Evolutionary conservation across 2,113 vertebrate species (phyloP).

Genomic region (Platycercus adscitus): DNA sequence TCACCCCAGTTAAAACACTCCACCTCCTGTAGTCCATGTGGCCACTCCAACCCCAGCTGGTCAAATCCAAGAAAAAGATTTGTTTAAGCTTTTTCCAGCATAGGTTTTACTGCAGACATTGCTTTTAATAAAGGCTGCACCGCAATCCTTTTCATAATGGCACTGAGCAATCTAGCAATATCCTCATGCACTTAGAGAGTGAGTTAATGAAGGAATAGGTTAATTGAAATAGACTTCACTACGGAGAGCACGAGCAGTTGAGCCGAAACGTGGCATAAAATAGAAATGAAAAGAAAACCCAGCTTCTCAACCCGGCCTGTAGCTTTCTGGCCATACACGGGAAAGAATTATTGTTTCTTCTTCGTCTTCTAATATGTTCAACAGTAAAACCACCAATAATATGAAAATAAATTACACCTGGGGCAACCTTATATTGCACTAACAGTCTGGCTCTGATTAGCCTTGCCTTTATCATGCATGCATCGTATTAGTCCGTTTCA

Average conservation of each 20-base stretch:
- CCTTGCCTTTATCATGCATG: slow-evolving; percentile 84
- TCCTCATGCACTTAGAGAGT: slow-evolving; percentile 61
- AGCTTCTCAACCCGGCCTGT: slow-evolving; percentile 25
- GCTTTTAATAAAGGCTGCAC: slow-evolving; percentile 55
- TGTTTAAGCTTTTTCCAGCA: slow-evolving; percentile 39
- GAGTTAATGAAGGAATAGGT: slow-evolving; percentile 68
- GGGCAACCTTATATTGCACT: slow-evolving; percentile 79
- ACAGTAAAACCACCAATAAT: slow-evolving; percentile 75
- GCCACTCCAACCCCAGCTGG: neutral
- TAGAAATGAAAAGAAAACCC: slow-evolving; percentile 67
- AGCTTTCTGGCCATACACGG: slow-evolving; percentile 51
- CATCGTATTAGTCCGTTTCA: slow-evolving; percentile 88
- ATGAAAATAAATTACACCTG: slow-evolving; percentile 83
- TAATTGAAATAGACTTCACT: slow-evolving; percentile 66
- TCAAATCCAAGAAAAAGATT: slow-evolving; percentile 64
- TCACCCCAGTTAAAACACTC: neutral
- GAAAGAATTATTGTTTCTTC: slow-evolving; percentile 70
- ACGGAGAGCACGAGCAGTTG: neutral
- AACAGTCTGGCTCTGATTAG: slow-evolving; percentile 85
- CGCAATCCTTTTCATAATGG: slow-evolving; percentile 55
- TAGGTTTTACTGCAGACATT: slow-evolving; percentile 32
- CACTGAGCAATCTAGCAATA: slow-evolving; percentile 50
- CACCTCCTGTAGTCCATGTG: neutral
- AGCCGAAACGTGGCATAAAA: slow-evolving; percentile 57
- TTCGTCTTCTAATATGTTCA: slow-evolving; percentile 69